Evolutionary conservation across 1,140 invertebrate species (phyloP).

Genomic region (Penaeus japonicus): DNA sequence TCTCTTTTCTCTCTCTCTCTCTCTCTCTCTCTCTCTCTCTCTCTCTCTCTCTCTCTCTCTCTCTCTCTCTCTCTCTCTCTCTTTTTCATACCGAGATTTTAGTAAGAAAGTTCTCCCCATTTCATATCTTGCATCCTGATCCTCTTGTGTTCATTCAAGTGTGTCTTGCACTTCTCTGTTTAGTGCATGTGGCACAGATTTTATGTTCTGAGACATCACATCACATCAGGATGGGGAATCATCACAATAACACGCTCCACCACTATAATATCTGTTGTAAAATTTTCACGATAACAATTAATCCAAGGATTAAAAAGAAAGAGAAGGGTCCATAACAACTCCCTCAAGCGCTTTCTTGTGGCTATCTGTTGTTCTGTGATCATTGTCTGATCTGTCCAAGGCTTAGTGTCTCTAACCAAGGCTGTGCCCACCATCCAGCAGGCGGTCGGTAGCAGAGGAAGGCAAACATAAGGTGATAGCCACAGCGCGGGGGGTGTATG

Average conservation of each 20-base stretch:
- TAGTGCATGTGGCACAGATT: constrained; percentile 26
- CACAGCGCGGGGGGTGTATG: constrained; percentile 75
- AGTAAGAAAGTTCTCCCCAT: neutral
- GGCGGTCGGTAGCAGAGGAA: constrained; percentile 41
- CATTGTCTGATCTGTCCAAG: neutral
- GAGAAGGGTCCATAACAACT: constrained; percentile 3
- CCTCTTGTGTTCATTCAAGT: neutral
- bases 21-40: too few relatives aligned
- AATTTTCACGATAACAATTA: constrained; percentile 23
- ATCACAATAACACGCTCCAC: neutral
- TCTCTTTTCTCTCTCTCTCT: too few relatives aligned
- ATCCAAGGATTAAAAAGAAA: neutral
- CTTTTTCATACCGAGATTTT: too few relatives aligned
- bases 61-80: too few relatives aligned
- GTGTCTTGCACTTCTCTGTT: constrained; percentile 4
- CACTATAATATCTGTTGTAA: neutral
- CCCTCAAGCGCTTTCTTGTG: constrained; percentile 15
- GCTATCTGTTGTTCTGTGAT: constrained; percentile 6
- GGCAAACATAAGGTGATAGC: constrained; percentile 64
- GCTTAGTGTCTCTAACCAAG: neutral
- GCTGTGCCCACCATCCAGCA: constrained; percentile 49
- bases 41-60: too few relatives aligned
- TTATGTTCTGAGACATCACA: neutral
- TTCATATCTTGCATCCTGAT: neutral
- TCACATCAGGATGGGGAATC: too few relatives aligned